Evolutionary conservation across 2,888 invertebrate genomes (phyloP).

Genomic region (Phoenoteleia sp.): DNA sequence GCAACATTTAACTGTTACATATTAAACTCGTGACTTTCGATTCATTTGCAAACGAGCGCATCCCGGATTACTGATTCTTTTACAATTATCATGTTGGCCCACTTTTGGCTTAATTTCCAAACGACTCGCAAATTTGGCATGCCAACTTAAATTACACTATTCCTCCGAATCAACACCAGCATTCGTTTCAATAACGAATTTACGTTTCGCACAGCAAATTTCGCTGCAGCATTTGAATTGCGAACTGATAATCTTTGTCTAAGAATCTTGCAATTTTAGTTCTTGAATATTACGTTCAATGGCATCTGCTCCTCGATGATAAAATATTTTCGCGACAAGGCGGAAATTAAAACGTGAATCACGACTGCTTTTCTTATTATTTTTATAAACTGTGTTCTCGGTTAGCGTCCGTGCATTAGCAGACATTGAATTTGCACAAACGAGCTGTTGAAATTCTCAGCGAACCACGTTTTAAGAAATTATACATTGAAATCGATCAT

Average conservation of each 20-base stretch:
- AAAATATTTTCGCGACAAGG: no score
- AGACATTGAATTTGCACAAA: no score
- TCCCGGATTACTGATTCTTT: slow-evolving; percentile 6
- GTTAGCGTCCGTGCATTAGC: no score
- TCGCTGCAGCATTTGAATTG: slow-evolving; percentile 14
- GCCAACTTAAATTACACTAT: not conserved
- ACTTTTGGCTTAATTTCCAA: not conserved
- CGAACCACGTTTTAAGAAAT: no score
- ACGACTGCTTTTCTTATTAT: no score
- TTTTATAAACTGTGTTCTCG: no score
- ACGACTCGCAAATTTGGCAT: not conserved
- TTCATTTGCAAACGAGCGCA: not conserved
- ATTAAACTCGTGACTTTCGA: not conserved
- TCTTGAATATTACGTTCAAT: no score
- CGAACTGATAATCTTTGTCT: slow-evolving; percentile 7
- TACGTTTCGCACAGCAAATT: slow-evolving; percentile 3
- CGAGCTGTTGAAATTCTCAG: no score
- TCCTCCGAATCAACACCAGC: slow-evolving; percentile 3
- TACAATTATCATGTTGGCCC: not conserved
- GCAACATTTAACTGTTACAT: not conserved
- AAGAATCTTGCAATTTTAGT: slow-evolving; percentile 1
- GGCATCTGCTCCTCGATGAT: no score
- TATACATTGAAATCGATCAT: no score
- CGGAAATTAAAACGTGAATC: no score
- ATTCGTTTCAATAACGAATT: slow-evolving; percentile 22